Conservation (phyloP, 2,113 vertebrate genomes). For the Motacilla alba region DNA sequence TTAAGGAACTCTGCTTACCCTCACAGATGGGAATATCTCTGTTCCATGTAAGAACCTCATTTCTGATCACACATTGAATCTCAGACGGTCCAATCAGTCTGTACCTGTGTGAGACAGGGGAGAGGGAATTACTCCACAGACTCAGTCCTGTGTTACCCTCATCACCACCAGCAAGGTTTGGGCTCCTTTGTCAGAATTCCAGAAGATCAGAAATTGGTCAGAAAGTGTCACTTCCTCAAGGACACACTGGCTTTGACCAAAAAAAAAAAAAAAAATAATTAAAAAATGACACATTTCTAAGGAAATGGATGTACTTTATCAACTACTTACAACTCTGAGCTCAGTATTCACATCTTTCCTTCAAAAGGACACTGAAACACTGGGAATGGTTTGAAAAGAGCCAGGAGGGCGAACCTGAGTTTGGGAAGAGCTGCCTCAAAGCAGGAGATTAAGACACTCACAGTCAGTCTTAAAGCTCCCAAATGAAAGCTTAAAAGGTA, state of each 20-base stretch:
- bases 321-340: not conserved
- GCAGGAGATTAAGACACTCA: not conserved
- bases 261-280: not conserved
- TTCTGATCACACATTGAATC: not conserved
- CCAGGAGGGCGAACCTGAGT: not conserved
- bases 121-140: not conserved
- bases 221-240: not conserved
- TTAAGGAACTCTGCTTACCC: not conserved
- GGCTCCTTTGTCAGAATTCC: not conserved
- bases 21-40: not conserved
- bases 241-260: accelerated
- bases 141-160: not conserved
- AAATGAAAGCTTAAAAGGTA: not conserved
- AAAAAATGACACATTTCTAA: accelerated
- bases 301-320: not conserved
- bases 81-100: not conserved
- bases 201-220: not conserved
- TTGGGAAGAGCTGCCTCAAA: not conserved
- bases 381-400: not conserved
- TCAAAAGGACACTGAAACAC: not conserved
- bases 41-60: not conserved
- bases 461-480: not conserved
- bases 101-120: not conserved
- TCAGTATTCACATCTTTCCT: not conserved
- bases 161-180: not conserved